Conservation (phyloP, 2,797 vertebrate genomes). For the Limnodromus scolopaceus region DNA sequence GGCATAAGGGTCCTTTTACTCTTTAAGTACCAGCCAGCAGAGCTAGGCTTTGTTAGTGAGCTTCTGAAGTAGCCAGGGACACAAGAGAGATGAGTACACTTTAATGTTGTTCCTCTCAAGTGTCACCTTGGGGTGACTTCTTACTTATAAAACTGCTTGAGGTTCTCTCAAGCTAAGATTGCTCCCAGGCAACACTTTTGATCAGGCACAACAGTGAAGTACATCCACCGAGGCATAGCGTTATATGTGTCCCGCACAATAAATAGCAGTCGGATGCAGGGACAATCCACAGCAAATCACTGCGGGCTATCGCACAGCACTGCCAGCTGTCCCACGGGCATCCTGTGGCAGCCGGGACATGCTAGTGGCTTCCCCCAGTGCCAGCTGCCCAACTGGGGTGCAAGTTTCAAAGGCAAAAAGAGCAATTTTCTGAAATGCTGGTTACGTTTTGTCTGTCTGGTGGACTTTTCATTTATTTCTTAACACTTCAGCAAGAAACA, state of each 20-base stretch:
- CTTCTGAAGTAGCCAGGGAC: slow-evolving; percentile 45
- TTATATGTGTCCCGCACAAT: neutral
- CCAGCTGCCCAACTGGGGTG: neutral
- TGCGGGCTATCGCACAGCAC: neutral
- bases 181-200: slow-evolving; percentile 46
- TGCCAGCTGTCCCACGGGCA: fast-evolving
- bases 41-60: slow-evolving; percentile 18
- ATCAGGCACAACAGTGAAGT: slow-evolving; percentile 30
- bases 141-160: slow-evolving; percentile 37
- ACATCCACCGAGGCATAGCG: neutral
- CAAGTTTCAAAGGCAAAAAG: neutral
- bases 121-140: slow-evolving; percentile 53
- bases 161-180: slow-evolving; percentile 34
- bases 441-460: neutral
- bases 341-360: fast-evolving
- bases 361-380: neutral
- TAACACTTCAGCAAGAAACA: neutral
- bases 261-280: neutral
- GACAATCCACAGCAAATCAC: neutral
- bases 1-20: neutral
- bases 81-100: slow-evolving; percentile 13
- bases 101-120: slow-evolving; percentile 40
- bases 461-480: neutral
- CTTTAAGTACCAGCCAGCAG: neutral
- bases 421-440: neutral